phyloP scores from a whole-genome alignment of 2,797 vertebrate genomes.

The Streptopelia turtur region DNA sequence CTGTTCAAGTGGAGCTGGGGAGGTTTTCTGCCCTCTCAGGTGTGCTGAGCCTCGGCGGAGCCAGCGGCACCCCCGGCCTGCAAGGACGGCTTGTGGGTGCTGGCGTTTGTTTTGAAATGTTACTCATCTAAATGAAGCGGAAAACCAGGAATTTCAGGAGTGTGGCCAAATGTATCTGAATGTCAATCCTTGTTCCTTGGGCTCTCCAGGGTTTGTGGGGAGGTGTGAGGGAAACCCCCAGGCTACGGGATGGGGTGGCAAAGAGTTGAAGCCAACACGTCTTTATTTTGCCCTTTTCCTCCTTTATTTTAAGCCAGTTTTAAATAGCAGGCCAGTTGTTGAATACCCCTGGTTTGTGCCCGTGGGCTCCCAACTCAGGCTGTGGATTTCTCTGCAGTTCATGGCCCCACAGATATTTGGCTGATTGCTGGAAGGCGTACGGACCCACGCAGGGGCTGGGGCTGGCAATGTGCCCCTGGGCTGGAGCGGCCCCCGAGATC shows the following conservation, averaged over 20 bases:
- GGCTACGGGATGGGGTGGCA: neutral
- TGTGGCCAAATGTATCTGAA: neutral
- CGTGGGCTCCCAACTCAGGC: fast-evolving
- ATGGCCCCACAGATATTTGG: neutral
- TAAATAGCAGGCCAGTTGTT: fast-evolving
- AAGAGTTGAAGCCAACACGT: neutral
- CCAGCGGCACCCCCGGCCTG: fast-evolving
- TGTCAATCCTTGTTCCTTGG: neutral
- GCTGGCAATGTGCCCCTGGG: neutral
- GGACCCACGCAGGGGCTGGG: neutral
- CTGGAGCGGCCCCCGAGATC: neutral
- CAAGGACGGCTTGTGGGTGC: neutral
- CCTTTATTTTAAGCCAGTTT: neutral
- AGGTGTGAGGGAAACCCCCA: neutral
- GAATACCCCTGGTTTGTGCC: neutral
- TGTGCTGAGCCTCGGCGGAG: neutral
- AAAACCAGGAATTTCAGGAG: neutral
- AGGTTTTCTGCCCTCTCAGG: neutral
- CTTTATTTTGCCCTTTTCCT: neutral
- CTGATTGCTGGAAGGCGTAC: neutral
- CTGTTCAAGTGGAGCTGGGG: neutral
- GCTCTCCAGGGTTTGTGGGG: neutral
- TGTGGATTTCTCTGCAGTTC: neutral
- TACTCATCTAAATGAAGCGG: constrained; percentile 21
- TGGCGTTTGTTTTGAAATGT: neutral